phyloP scores from a whole-genome alignment of 2,888 invertebrate genomes.

The Drepana falcataria region DNA sequence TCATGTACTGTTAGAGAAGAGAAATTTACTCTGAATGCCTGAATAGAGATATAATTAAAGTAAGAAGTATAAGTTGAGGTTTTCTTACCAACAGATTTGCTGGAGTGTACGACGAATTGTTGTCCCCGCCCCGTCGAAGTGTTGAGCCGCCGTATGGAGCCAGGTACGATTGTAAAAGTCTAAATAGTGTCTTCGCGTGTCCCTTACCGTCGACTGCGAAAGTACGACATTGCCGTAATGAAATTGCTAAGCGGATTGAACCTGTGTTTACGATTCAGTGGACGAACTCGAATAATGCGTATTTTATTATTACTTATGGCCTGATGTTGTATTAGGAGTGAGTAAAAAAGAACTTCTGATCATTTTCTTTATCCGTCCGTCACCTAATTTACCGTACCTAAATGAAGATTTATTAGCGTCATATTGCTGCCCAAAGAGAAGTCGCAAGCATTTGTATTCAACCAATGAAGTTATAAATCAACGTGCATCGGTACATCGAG shows the following conservation, averaged over 20 bases:
- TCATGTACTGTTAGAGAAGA: no score
- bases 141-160: conserved; percentile 72
- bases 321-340: neutral
- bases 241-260: conserved; percentile 67
- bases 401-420: neutral
- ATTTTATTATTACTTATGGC: conserved; percentile 8
- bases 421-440: neutral
- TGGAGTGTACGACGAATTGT: conserved; percentile 72
- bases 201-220: conserved; percentile 36
- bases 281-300: conserved; percentile 7
- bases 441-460: conserved; percentile 5
- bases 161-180: conserved; percentile 75
- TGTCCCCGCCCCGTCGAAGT: conserved; percentile 71
- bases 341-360: neutral
- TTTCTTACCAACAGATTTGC: conserved; percentile 45
- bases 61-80: no score
- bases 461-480: conserved; percentile 4
- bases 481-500: neutral
- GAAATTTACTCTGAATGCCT: no score
- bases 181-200: conserved; percentile 60
- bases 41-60: no score
- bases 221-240: conserved; percentile 38
- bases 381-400: neutral
- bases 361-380: neutral
- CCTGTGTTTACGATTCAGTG: conserved; percentile 44